Evolutionary conservation across 2,888 invertebrate genomes (phyloP).

Genomic region (Pseudococcus viburni): DNA sequence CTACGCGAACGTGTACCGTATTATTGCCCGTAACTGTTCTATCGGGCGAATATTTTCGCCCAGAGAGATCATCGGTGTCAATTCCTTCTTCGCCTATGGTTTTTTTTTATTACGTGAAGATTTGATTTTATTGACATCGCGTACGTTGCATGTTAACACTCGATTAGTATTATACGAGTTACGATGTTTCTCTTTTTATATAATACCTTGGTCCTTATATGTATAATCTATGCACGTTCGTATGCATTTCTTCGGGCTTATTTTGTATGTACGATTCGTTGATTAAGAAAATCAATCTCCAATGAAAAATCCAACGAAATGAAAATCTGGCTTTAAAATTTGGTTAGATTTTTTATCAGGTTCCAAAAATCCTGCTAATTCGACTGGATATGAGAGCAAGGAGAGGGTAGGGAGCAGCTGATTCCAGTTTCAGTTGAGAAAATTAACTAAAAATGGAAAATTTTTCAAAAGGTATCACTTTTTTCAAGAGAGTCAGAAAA

Average conservation of each 20-base stretch:
- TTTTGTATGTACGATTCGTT: background rate
- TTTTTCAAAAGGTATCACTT: too few relatives aligned
- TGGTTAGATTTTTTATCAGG: too few relatives aligned
- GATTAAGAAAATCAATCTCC: background rate
- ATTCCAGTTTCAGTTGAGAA: too few relatives aligned
- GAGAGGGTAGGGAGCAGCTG: too few relatives aligned
- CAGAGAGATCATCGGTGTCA: slow-evolving; percentile 9
- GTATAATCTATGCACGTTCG: background rate
- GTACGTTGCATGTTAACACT: slow-evolving; percentile 8
- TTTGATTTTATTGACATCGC: slow-evolving; percentile 24
- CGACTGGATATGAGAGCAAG: too few relatives aligned
- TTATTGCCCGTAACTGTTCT: background rate
- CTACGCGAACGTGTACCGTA: slow-evolving; percentile 8
- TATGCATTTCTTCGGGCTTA: background rate
- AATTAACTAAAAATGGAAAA: too few relatives aligned
- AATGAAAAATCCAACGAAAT: background rate
- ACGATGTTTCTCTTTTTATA: background rate
- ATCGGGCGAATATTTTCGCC: slow-evolving; percentile 1
- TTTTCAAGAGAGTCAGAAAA: too few relatives aligned
- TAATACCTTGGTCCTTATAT: background rate
- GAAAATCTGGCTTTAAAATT: too few relatives aligned
- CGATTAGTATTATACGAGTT: background rate
- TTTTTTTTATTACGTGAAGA: background rate
- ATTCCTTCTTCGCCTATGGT: background rate
- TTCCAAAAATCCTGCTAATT: too few relatives aligned